Percentiles rank a stretch among this genome's conserved stretches.
Evolutionary conservation across 2,113 vertebrate species (phyloP).

Genomic region (Aphyosemion australe): DNA sequence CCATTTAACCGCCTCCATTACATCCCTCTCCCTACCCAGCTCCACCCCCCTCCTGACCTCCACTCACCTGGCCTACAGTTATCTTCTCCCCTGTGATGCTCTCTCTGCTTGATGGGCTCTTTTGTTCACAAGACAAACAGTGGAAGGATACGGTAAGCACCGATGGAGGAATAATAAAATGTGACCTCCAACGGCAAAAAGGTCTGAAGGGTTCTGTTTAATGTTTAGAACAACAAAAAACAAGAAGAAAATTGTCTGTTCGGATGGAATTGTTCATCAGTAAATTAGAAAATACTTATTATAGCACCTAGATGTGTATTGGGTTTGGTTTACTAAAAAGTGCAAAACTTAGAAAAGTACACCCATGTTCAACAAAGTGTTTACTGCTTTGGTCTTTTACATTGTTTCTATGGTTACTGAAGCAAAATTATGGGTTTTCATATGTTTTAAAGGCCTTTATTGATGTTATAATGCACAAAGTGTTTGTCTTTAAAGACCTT

Average conservation of each 20-base stretch:
- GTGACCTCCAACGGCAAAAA: constrained; percentile 33
- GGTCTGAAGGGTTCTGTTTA: not conserved
- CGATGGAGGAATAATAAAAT: constrained; percentile 17
- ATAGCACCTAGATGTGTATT: too few relatives aligned
- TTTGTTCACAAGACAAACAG: constrained; percentile 54
- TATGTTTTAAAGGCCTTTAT: too few relatives aligned
- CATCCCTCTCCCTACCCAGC: constrained; percentile 1
- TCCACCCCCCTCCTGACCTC: constrained; percentile 47
- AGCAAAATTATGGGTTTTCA: too few relatives aligned
- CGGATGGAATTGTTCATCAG: not conserved
- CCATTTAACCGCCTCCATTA: constrained; percentile 55
- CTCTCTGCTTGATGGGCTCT: constrained; percentile 32
- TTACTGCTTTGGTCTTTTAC: too few relatives aligned
- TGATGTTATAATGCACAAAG: too few relatives aligned
- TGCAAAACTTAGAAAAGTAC: too few relatives aligned
- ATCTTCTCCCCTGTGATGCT: constrained; percentile 44
- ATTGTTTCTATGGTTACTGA: too few relatives aligned
- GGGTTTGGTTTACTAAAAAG: too few relatives aligned
- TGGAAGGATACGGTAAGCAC: constrained; percentile 1
- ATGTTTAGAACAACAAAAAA: too few relatives aligned
- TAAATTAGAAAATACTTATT: too few relatives aligned
- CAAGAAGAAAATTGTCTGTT: not conserved
- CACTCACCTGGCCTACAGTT: constrained; percentile 54
- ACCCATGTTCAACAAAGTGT: too few relatives aligned
- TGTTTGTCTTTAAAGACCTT: too few relatives aligned